Evolutionary conservation across 1,140 invertebrate genomes (phyloP).

Genomic region (Telenomus remus): DNA sequence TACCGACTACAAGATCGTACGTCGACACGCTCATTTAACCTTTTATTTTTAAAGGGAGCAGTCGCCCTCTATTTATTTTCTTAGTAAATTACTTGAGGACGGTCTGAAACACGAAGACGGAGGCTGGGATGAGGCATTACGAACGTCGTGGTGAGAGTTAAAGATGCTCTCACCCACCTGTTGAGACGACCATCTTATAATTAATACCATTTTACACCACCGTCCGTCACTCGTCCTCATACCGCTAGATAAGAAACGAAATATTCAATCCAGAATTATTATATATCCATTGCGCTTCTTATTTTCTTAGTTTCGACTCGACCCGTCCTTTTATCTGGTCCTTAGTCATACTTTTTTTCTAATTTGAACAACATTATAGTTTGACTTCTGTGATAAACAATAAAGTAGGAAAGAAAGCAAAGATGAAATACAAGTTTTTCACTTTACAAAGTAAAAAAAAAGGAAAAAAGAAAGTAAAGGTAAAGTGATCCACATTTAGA

Average conservation of each 20-base stretch:
- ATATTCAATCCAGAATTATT: conserved; percentile 48
- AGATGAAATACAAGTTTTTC: too few species aligned
- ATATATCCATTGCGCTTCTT: conserved; percentile 28
- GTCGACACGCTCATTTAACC: conserved; percentile 65
- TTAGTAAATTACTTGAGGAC: conserved; percentile 72
- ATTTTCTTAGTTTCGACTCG: conserved; percentile 17
- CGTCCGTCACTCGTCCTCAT: conserved; percentile 57
- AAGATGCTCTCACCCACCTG: conserved; percentile 74
- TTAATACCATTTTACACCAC: conserved; percentile 75
- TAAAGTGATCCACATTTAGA: conserved; percentile 15
- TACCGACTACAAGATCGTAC: conserved; percentile 59
- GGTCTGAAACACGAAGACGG: conserved; percentile 65
- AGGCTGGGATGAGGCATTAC: conserved; percentile 51
- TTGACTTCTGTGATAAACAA: too few species aligned
- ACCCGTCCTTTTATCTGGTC: conserved; percentile 20
- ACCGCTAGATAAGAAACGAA: conserved; percentile 48
- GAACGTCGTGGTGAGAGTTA: conserved; percentile 63
- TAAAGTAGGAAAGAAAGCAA: too few species aligned
- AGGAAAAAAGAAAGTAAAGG: too few species aligned
- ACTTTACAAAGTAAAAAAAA: too few species aligned
- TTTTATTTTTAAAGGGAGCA: conserved; percentile 63
- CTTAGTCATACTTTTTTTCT: conserved; percentile 38
- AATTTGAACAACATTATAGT: too few species aligned
- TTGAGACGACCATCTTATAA: conserved; percentile 74
- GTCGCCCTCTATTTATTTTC: conserved; percentile 71